phyloP scores from a whole-genome alignment of 2,797 vertebrate species.

The Tangara arthus region DNA sequence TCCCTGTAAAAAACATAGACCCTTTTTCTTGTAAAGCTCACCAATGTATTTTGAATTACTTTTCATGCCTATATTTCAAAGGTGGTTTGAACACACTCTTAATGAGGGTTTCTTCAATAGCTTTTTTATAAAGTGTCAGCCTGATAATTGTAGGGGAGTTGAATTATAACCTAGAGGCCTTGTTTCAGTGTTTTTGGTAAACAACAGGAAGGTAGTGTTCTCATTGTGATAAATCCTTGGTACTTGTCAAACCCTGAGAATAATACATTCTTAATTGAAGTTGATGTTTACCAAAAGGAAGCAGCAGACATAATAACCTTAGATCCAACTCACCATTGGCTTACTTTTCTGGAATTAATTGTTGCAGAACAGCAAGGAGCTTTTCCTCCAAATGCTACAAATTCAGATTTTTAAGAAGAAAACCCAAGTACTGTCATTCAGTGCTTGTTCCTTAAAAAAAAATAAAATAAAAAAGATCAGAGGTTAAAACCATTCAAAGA shows the following conservation, averaged over 20 bases:
- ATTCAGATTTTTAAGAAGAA: background rate
- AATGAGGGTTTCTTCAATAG: background rate
- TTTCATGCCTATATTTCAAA: background rate
- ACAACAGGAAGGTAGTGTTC: background rate
- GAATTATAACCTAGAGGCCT: background rate
- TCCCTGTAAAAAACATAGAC: background rate
- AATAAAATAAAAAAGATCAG: background rate
- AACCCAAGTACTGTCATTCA: rapidly evolving
- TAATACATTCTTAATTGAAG: background rate
- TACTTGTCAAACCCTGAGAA: background rate
- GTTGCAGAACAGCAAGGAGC: background rate
- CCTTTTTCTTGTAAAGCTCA: background rate
- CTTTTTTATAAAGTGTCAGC: background rate
- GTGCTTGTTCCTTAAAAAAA: background rate
- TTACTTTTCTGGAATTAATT: background rate
- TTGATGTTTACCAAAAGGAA: background rate
- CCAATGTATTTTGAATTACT: background rate
- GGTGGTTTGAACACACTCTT: background rate
- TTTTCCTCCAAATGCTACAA: background rate
- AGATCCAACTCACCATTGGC: background rate
- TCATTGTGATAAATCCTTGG: background rate
- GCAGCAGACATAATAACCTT: background rate
- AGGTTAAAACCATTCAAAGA: background rate
- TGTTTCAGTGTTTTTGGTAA: background rate
- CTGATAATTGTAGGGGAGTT: background rate